Evolutionary conservation across 2,888 invertebrate genomes (phyloP), one percentile per base, ranked within the genome.

Genomic region (Stenodema calcarata): DNA sequence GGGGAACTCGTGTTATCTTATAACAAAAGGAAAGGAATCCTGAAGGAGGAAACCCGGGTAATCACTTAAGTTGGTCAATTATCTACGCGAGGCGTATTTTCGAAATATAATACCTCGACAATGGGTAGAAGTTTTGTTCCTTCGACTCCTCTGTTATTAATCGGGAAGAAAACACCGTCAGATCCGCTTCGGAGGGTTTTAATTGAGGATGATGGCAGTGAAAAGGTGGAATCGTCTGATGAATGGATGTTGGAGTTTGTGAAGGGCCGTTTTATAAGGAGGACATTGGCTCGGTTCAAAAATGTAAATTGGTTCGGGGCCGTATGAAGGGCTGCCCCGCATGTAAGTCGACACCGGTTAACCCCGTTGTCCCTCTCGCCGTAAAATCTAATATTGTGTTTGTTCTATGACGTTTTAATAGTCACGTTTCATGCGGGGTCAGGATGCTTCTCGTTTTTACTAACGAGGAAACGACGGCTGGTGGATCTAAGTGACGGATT

Each of bases 81-180:
- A 73, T 30, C 35, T 28, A 30, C 73, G 18, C 2, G 18, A 30
- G n/a, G 54, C 14, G 41, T 35, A 73, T 4, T 73, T 73, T 41
- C 9, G 35, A 35, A 73, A 35, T 18, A 6, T 73, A 73, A 73
- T 73, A 73, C 14, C 30, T n/a, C 69, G 27, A 28, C n/a, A 41
- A 35, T 16, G 35, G 70, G n/a, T 30, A 28, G 28, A 70, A 70
- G 70, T 70, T 70, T 70, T 16, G 70, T 28, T 30, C 70, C 30
- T n/a, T 18, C 4, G 35, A 18, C 73, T 62, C 18, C 73, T 18
- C 73, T 73, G 73, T 73, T 35, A 73, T 73, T 73, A 73, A 35
- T 73, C 73, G 73, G 73, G 73, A 73, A 73, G 73, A 73, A 73
- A 73, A 73, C 73, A 73, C 73, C 73, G 28, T 73, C 16, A 27